Evolutionary conservation across 37 sponge, comb jelly and placozoan species (phyloP), one percentile per base, ranked within the genome.

Genomic region (Spongilla lacustris): DNA sequence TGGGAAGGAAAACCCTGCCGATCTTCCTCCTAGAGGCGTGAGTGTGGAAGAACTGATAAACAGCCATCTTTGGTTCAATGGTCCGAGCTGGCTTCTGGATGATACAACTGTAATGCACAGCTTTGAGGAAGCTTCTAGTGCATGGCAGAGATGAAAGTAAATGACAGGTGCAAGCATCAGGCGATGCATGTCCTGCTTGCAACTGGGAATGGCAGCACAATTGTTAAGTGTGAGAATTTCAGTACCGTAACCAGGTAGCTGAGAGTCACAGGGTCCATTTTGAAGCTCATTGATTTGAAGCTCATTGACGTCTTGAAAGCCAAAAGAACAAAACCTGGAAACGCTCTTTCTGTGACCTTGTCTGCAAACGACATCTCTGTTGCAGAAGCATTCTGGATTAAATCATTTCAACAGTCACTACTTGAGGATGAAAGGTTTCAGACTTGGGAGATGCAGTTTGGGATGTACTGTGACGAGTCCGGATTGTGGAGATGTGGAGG

Each of bases 161-260:
- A 35, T 32, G 72, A 36, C 71, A 26, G 29, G 0, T 12, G 22
- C 30, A 50, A 50, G 26, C 72, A 70, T n/a, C 69, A 69, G 71
- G 37, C 26, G 29, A 69, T 36, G 33, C 82, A 81, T 35, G 69
- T 24, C 23, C 35, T 69, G 36, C 71, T 81, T 25, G 69, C 24
- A 32, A 36, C 72, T 36, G 34, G 76, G 30, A 23, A 81, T 24
- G 50, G 4, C 46, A 46, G 46, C 46, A 70, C 48, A 25, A 49
- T 82, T 38, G 23, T 82, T 4, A 27, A 71, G 24, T 82, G 73
- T 82, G 82, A 82, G 24, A n/a, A 82, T 36, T 82, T 46, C 82
- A 82, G 82, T 36, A 35, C 82, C 32, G 2, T 82, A 23, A n/a
- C 36, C 24, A 33, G 72, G 26, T 36, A 70, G 46, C n/a, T 71